Evolutionary conservation across 1,140 invertebrate species (phyloP).

Genomic region (Diorhabda sublineata): DNA sequence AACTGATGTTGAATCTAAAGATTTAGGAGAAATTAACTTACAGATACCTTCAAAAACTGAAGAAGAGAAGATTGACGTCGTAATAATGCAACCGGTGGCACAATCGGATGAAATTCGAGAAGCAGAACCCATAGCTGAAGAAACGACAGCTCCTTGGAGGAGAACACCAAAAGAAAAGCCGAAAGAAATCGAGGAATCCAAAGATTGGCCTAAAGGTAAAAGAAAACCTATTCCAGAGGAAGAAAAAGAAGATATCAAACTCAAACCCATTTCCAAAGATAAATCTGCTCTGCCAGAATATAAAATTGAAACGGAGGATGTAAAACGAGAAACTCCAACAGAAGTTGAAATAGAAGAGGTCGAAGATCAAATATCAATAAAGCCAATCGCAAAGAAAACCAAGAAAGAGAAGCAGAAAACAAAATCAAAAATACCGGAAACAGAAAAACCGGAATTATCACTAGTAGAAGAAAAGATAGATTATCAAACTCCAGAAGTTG

Average conservation of each 20-base stretch:
- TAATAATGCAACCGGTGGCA: conserved; percentile 37
- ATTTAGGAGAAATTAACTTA: conserved; percentile 35
- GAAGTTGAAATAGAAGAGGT: conserved; percentile 28
- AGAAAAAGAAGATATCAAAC: conserved; percentile 41
- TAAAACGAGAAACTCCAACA: conserved; percentile 25
- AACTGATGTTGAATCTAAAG: conserved; percentile 28
- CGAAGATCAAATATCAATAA: conserved; percentile 37
- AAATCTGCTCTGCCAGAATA: conserved; percentile 36
- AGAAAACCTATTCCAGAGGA: conserved; percentile 45
- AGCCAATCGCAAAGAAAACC: conserved; percentile 28
- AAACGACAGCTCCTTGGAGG: conserved; percentile 38
- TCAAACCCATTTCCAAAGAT: conserved; percentile 44
- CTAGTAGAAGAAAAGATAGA: conserved; percentile 28
- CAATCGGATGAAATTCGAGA: conserved; percentile 34
- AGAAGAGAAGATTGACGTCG: conserved; percentile 32
- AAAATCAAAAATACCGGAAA: conserved; percentile 17
- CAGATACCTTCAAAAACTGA: conserved; percentile 34
- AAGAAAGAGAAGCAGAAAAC: conserved; percentile 30
- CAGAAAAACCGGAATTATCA: conserved; percentile 13
- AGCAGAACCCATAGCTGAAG: conserved; percentile 39
- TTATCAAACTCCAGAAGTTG: conserved; percentile 17
- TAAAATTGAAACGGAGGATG: conserved; percentile 27
- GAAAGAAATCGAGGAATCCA: conserved; percentile 40
- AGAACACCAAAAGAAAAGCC: conserved; percentile 40
- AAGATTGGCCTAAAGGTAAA: conserved; percentile 49